Conservation (phyloP, 2,888 invertebrate genomes). For the Terebella lapidaria region DNA sequence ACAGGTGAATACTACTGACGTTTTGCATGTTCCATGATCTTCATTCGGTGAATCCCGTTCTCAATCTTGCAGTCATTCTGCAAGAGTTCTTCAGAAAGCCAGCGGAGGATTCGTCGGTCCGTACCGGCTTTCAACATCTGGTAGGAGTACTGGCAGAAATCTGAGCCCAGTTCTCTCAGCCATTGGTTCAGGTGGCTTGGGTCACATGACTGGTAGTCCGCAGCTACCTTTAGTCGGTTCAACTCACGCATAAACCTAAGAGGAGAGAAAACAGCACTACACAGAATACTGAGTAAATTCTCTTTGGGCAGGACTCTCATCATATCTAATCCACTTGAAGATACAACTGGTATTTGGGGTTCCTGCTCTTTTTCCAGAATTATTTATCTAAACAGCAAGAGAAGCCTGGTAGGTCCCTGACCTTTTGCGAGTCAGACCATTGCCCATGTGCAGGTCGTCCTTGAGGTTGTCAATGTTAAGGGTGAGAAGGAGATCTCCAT, state of each 20-base stretch:
- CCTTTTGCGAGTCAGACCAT: slow-evolving; percentile 88
- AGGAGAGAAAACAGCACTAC: not conserved
- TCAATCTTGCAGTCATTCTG: slow-evolving; percentile 82
- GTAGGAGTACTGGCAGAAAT: slow-evolving; percentile 94
- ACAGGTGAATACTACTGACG: slow-evolving; percentile 54
- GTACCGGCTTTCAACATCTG: slow-evolving; percentile 92
- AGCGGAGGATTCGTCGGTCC: slow-evolving; percentile 78
- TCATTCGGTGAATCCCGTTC: slow-evolving; percentile 89
- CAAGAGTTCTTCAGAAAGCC: slow-evolving; percentile 83
- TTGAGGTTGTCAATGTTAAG: slow-evolving; percentile 85
- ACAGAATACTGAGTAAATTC: no score
- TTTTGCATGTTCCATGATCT: slow-evolving; percentile 83
- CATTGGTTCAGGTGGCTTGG: slow-evolving; percentile 68
- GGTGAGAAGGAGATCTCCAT: slow-evolving; percentile 90
- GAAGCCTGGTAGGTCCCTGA: no score
- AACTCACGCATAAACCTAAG: slow-evolving; percentile 81
- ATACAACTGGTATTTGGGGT: no score
- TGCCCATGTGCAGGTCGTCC: slow-evolving; percentile 86
- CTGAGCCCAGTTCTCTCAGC: slow-evolving; percentile 74
- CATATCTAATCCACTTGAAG: no score
- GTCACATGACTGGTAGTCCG: slow-evolving; percentile 92
- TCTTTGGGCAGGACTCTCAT: no score
- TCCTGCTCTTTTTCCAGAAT: no score
- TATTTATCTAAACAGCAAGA: no score
- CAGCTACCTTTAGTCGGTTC: slow-evolving; percentile 87